phyloP scores from a whole-genome alignment of 2,888 invertebrate genomes.

The Diploptera punctata region DNA sequence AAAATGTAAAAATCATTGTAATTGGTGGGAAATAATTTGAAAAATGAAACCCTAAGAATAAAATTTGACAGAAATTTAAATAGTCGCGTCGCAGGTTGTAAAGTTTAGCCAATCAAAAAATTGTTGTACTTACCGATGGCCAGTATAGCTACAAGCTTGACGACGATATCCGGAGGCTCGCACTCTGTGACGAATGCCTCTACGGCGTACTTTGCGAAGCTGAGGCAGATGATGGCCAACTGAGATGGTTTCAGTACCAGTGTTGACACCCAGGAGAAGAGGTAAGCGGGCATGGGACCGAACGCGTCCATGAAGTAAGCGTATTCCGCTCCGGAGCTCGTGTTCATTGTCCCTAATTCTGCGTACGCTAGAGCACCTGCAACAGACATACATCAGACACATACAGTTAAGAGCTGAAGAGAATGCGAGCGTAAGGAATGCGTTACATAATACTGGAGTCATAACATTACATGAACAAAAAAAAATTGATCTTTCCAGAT shows the following conservation, averaged over 20 bases:
- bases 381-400: too few species aligned
- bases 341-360: constrained; percentile 94
- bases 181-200: constrained; percentile 89
- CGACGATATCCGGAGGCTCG: constrained; percentile 80
- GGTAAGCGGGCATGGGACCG: constrained; percentile 89
- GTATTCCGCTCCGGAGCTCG: constrained; percentile 94
- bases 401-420: too few species aligned
- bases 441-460: too few species aligned
- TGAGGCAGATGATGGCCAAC: constrained; percentile 92
- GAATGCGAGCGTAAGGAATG: too few species aligned
- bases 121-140: constrained; percentile 75
- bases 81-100: too few species aligned
- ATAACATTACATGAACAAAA: too few species aligned
- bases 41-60: too few species aligned
- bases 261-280: constrained; percentile 94
- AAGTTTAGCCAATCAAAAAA: too few species aligned
- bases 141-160: constrained; percentile 87
- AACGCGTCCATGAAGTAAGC: constrained; percentile 96
- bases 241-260: constrained; percentile 92
- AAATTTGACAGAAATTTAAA: too few species aligned
- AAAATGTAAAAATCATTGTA: too few species aligned
- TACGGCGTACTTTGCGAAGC: constrained; percentile 92
- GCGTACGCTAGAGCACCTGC: constrained; percentile 91
- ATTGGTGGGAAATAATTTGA: too few species aligned
- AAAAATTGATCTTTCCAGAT: too few species aligned